phyloP scores from a whole-genome alignment of 2,797 vertebrate genomes.

The Chiropotes sagulatus region DNA sequence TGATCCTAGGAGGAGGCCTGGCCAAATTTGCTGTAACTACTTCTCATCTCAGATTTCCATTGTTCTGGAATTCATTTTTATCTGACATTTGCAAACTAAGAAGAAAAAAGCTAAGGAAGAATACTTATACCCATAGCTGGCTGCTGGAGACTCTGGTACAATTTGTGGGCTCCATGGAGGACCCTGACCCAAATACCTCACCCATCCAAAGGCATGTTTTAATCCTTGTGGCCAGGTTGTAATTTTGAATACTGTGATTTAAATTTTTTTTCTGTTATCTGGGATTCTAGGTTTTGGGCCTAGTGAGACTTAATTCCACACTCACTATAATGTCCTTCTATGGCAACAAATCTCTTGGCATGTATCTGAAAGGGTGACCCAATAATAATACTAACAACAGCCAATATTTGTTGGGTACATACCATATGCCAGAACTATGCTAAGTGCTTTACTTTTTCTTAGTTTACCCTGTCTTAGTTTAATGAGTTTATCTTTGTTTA shows the following conservation, averaged over 20 bases:
- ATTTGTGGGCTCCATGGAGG: background rate
- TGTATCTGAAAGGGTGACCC: background rate
- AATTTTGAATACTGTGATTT: slow-evolving; percentile 7
- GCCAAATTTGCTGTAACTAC: background rate
- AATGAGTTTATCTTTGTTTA: slow-evolving; percentile 23
- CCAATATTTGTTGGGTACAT: background rate
- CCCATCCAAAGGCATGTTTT: background rate
- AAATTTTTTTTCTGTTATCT: background rate
- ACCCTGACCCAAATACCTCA: background rate
- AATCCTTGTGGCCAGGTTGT: slow-evolving; percentile 3
- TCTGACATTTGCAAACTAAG: slow-evolving; percentile 52
- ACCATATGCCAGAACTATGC: background rate
- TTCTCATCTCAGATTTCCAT: slow-evolving; percentile 48
- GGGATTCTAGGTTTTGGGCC: background rate
- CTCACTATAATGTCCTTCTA: background rate
- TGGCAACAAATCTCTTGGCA: background rate
- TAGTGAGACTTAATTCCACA: background rate
- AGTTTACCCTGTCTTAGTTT: background rate
- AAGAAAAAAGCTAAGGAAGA: background rate
- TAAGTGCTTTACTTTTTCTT: background rate
- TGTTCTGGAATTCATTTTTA: slow-evolving; percentile 63
- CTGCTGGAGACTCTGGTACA: background rate
- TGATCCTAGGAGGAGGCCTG: background rate
- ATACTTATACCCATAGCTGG: background rate
- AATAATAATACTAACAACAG: background rate